Evolutionary conservation across 2,113 vertebrate genomes (phyloP).

Genomic region (Albula goreensis): DNA sequence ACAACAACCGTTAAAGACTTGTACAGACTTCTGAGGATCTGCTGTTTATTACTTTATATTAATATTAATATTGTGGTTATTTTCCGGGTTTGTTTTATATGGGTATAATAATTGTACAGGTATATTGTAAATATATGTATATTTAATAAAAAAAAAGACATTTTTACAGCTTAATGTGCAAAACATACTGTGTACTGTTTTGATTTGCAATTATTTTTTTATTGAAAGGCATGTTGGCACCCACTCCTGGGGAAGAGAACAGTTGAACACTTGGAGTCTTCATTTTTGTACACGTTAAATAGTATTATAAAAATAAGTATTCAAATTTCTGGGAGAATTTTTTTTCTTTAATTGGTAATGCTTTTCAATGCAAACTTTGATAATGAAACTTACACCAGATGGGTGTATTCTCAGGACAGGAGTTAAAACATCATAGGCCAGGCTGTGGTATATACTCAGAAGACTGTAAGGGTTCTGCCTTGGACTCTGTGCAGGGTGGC

Average conservation of each 20-base stretch:
- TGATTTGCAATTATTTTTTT: neutral
- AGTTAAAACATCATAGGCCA: too few relatives aligned
- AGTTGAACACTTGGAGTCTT: too few relatives aligned
- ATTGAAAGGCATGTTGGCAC: neutral
- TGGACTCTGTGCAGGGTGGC: too few relatives aligned
- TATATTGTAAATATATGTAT: slow-evolving; percentile 82
- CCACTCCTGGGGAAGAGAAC: neutral
- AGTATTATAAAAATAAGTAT: too few relatives aligned
- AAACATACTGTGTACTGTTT: slow-evolving; percentile 48
- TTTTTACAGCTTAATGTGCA: slow-evolving; percentile 82
- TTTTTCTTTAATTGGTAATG: too few relatives aligned
- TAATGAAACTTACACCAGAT: too few relatives aligned
- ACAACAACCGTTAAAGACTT: neutral
- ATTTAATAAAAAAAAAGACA: slow-evolving; percentile 80
- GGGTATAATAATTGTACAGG: slow-evolving; percentile 79
- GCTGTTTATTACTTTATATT: slow-evolving; percentile 66
- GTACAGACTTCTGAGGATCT: slow-evolving; percentile 24
- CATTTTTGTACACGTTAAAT: too few relatives aligned
- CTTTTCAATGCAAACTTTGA: too few relatives aligned
- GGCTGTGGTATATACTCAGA: too few relatives aligned
- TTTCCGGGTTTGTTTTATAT: slow-evolving; percentile 73
- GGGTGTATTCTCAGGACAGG: too few relatives aligned
- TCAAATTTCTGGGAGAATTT: too few relatives aligned
- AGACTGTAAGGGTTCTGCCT: too few relatives aligned
- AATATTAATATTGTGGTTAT: slow-evolving; percentile 52